Base-by-base conservation (phyloP, 1,140 invertebrate species). In the Uloborus diversus region DNA sequence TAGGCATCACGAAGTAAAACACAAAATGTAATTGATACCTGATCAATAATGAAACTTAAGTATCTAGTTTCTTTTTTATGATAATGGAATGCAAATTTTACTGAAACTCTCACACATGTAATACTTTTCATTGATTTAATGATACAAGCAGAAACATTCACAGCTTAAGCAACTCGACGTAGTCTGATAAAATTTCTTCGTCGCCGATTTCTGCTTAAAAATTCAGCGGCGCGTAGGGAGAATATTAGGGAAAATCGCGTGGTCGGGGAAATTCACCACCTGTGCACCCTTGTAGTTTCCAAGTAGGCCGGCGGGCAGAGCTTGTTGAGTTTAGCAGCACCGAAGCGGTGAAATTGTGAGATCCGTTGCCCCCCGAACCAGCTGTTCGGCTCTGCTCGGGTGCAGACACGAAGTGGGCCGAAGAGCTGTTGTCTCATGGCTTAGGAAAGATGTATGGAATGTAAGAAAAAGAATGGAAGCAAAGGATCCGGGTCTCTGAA, bases 321-420 rank as follows among this genome's bases (percentile, higher is more conserved):
- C 69, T 71, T 71, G 69, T 71, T 71, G 69, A 71, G 69, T 71
- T 71, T 61, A n/a, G n/a, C n/a, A n/a, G n/a, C n/a, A 27, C 69
- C 47, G 27, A 32, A 32, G 27, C 49, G 61, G 53, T 71, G 69
- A 71, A 71, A 64, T 33, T 64, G 61, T 71, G 69, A 56, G 69
- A 71, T 28, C 56, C 20, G 69, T 57, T 61, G 53, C 69, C 33
- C 56, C 25, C 17, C 17, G 17, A n/a, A 28, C 69, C 69, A 71
- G 53, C 65, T 69, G 56, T 71, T 32, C 17, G 27, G 42, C 23
- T 56, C 61, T 61, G 57, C 53, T 49, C 30, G 53, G 35, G 49
- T 35, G 49, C 56, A 42, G 69, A 59, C 69, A 71, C 69, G 69
- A 71, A 71, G 69, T 71, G 57, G 57, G 56, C 32, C 25, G 33